Evolutionary conservation across 2,888 invertebrate species (phyloP).

Genomic region (Ceriagrion tenellum): DNA sequence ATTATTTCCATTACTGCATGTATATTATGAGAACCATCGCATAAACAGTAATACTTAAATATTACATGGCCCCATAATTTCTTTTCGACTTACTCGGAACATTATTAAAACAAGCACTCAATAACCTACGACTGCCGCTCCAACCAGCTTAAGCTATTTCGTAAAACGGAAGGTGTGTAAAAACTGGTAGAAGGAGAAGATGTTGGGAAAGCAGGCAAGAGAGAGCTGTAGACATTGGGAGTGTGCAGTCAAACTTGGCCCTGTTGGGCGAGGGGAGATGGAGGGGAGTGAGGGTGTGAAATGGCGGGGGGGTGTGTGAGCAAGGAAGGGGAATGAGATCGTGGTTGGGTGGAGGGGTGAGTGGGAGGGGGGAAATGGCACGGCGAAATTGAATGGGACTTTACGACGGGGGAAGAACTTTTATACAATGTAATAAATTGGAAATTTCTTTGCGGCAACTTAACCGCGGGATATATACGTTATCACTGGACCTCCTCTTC

Average conservation of each 20-base stretch:
- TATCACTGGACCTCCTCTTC: background rate
- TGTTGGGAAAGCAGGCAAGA: background rate
- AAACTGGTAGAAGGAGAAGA: background rate
- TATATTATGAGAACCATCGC: too few relatives aligned
- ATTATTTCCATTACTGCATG: too few relatives aligned
- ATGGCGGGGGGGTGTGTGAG: constrained; percentile 66
- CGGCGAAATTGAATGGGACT: constrained; percentile 40
- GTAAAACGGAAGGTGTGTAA: background rate
- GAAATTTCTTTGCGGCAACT: constrained; percentile 51
- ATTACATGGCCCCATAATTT: too few relatives aligned
- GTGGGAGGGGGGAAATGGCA: background rate
- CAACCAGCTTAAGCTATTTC: too few relatives aligned
- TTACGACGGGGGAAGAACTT: constrained; percentile 33
- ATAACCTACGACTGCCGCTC: too few relatives aligned
- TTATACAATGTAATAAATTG: constrained; percentile 52
- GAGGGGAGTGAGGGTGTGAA: constrained; percentile 69
- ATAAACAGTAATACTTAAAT: too few relatives aligned
- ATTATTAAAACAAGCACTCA: too few relatives aligned
- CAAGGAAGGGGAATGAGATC: constrained; percentile 71
- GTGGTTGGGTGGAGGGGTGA: constrained; percentile 73
- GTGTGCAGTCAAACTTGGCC: constrained; percentile 69
- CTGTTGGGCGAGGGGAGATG: constrained; percentile 68
- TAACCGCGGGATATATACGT: constrained; percentile 18
- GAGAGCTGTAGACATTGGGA: background rate
- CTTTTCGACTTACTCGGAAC: too few relatives aligned